phyloP scores from a whole-genome alignment of 2,797 vertebrate genomes.

The Agapornis canus region DNA sequence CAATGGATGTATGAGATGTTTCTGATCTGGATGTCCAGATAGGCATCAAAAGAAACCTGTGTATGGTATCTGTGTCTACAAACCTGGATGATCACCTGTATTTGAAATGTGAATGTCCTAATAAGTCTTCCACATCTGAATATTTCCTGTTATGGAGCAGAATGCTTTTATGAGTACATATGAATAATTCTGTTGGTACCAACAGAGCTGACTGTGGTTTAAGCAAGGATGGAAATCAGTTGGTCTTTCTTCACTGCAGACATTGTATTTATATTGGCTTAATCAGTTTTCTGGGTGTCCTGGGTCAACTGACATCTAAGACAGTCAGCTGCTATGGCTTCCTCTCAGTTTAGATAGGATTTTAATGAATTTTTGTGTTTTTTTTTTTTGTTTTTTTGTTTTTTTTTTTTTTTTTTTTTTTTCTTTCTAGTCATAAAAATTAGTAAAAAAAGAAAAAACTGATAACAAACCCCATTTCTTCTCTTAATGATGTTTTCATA shows the following conservation, averaged over 20 bases:
- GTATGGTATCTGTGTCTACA: not conserved
- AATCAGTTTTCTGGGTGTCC: not conserved
- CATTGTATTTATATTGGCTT: not conserved
- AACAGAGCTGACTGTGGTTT: not conserved
- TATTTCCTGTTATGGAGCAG: not conserved
- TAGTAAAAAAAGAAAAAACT: not conserved
- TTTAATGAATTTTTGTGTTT: not conserved
- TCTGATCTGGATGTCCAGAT: not conserved
- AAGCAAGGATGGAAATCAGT: not conserved
- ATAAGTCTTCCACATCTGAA: not conserved
- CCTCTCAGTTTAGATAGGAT: not conserved
- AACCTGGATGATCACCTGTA: not conserved
- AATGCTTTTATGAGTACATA: not conserved
- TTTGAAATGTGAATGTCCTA: not conserved
- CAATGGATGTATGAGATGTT: not conserved
- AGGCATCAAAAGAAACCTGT: not conserved
- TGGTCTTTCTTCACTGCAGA: not conserved
- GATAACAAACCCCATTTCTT: not conserved
- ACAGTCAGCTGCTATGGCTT: not conserved
- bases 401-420: not conserved
- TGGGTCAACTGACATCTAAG: not conserved
- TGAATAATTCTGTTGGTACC: not conserved
- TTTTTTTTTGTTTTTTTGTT: not conserved
- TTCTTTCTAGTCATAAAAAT: not conserved
- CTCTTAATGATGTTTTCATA: not conserved